Base-by-base conservation (phyloP, 2,113 vertebrate species). In the Elachura formosa region DNA sequence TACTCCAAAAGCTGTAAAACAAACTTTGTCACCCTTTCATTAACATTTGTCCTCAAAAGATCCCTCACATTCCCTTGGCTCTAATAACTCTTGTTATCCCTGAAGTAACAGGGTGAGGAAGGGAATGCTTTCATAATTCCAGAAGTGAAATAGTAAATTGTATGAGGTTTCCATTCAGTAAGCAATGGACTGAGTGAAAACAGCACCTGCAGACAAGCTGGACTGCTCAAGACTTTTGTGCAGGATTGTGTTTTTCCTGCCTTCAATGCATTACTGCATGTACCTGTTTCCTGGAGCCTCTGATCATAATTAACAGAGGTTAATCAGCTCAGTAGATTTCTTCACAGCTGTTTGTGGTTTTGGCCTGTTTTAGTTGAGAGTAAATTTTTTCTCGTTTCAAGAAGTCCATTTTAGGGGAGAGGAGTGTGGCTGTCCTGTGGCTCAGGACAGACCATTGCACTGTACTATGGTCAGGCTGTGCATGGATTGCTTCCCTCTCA, bases 1-100 rank as follows among this genome's bases (percentile, higher is more conserved):
- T 64, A n/a, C 78, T 95, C 51, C 28, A 83, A 82, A 51, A 87
- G 66, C 74, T 82, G 41, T 91, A 89, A 87, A 73, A 49, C 67
- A 83, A 90, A 76, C 43, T 88, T 88, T 48, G 36, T 38, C 13
- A 81, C 26, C 20, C 25, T 90, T 38, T 85, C 36, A 52, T 69
- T 94, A 59, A 74, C 45, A 56, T 52, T 80, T 84, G 8, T 80
- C 36, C 51, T 94, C 28, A 43, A 45, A 83, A 74, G 18, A n/a
- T 79, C 52, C 38, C 18, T 91, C 3, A 6, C n/a, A 81, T 94
- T 91, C 52, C 40, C 20, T 59, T 83, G 26, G 12, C 63, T 33
- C 51, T 61, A 46, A 33, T 59, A 80, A 49, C 16, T 69, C 20
- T 59, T 87, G 34, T 10, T 66, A 31, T 61, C 23, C 54, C 31